Conservation (phyloP, 2,797 vertebrate species). For the Eurystomus glaucurus region DNA sequence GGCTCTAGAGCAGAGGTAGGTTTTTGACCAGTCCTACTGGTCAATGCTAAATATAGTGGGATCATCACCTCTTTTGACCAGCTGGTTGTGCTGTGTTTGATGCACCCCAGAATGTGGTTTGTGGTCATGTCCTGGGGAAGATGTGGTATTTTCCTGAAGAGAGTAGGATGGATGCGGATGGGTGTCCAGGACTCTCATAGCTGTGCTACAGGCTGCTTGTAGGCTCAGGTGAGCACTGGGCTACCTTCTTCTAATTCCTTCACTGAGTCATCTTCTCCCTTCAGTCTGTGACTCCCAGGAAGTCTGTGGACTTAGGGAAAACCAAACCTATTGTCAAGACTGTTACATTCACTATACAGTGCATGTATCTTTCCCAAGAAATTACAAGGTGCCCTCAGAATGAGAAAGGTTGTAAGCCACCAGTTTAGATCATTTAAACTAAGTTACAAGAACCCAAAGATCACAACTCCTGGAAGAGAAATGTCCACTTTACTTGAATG, state of each 20-base stretch:
- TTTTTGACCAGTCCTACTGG: no score
- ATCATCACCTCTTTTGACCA: neutral
- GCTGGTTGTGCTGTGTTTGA: neutral
- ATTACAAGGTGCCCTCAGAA: neutral
- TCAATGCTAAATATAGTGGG: neutral
- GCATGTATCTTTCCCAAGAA: neutral
- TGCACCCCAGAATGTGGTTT: neutral
- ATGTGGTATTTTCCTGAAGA: neutral
- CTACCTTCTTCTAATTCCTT: neutral
- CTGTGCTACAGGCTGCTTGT: neutral
- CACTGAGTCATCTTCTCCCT: neutral
- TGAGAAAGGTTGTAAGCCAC: neutral
- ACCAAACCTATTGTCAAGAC: neutral
- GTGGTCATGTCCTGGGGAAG: neutral
- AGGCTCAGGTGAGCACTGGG: neutral
- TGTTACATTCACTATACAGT: neutral
- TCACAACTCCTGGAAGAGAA: neutral
- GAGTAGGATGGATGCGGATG: neutral
- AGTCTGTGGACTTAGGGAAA: neutral
- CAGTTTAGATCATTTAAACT: neutral
- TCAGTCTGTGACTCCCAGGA: neutral
- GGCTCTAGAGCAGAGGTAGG: no score
- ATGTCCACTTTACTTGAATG: neutral
- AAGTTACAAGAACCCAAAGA: neutral
- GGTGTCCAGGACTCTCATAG: neutral